A percentile compares a stretch with the other conserved stretches of the same genome.
Evolutionary conservation across 2,113 vertebrate species (phyloP).

Genomic region (Poeciliopsis turrubarensis): DNA sequence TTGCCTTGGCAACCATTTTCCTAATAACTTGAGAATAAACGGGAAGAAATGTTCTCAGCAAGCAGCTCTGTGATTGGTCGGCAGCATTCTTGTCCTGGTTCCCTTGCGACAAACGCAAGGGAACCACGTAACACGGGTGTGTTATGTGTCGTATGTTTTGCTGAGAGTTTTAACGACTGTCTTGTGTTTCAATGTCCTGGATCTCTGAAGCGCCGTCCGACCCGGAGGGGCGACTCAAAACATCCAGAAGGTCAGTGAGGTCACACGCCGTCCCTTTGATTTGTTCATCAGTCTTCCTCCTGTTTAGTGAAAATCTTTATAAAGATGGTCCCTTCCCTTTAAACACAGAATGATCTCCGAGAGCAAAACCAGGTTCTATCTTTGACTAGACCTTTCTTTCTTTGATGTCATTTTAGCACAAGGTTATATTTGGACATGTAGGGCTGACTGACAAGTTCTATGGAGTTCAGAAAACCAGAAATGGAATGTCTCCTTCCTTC

Average conservation of each 20-base stretch:
- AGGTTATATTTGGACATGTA: not conserved
- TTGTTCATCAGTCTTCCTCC: too few species aligned
- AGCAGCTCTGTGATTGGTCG: not conserved
- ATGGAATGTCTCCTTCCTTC: not conserved
- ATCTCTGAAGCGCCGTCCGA: not conserved
- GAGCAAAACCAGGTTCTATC: not conserved
- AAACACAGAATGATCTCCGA: not conserved
- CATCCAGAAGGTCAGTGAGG: slow-evolving; percentile 60
- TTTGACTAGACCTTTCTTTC: not conserved
- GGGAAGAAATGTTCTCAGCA: not conserved
- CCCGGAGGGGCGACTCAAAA: slow-evolving; percentile 9
- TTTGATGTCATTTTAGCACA: not conserved
- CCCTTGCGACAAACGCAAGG: not conserved
- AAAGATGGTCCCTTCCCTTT: not conserved
- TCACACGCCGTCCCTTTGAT: too few species aligned
- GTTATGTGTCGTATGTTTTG: not conserved
- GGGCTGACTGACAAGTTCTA: not conserved
- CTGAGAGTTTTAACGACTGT: not conserved
- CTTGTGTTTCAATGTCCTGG: not conserved
- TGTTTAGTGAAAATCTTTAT: not conserved
- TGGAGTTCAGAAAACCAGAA: not conserved
- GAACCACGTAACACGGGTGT: too few species aligned
- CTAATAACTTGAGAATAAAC: not conserved
- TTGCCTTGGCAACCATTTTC: not conserved
- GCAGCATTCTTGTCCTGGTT: not conserved